Evolutionary conservation across 2,113 vertebrate species (phyloP).

Genomic region (Entomyzon cyanotis): DNA sequence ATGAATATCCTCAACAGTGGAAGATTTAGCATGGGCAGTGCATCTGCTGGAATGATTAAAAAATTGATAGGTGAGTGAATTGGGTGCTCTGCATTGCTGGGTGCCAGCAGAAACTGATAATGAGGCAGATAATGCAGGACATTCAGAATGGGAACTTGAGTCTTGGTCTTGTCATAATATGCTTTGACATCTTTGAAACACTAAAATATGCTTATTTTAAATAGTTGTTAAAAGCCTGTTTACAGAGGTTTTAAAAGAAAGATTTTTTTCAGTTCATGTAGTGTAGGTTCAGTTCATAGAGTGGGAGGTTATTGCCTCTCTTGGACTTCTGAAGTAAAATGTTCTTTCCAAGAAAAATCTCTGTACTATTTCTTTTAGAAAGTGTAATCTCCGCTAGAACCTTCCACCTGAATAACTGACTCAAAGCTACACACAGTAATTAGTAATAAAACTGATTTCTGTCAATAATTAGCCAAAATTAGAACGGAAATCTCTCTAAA

Average conservation of each 20-base stretch:
- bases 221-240: not conserved
- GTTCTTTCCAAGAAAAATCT: not conserved
- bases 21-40: conserved; percentile 93
- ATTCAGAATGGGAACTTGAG: not conserved
- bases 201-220: not conserved
- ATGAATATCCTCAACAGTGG: conserved; percentile 95
- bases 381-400: not conserved
- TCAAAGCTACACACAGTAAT: not conserved
- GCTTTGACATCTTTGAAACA: not conserved
- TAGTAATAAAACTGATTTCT: not conserved
- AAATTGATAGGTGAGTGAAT: conserved; percentile 87
- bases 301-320: not conserved
- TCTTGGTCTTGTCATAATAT: not conserved
- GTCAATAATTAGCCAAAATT: not conserved
- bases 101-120: not conserved
- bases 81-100: not conserved
- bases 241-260: not conserved
- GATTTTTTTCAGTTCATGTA: not conserved
- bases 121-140: not conserved
- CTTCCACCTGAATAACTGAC: not conserved
- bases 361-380: not conserved
- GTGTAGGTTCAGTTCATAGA: not conserved
- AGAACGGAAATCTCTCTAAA: not conserved
- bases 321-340: not conserved
- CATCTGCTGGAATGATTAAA: conserved; percentile 88